Base-by-base conservation (phyloP, 2,113 vertebrate species). In the Gasterosteus aculeatus region DNA sequence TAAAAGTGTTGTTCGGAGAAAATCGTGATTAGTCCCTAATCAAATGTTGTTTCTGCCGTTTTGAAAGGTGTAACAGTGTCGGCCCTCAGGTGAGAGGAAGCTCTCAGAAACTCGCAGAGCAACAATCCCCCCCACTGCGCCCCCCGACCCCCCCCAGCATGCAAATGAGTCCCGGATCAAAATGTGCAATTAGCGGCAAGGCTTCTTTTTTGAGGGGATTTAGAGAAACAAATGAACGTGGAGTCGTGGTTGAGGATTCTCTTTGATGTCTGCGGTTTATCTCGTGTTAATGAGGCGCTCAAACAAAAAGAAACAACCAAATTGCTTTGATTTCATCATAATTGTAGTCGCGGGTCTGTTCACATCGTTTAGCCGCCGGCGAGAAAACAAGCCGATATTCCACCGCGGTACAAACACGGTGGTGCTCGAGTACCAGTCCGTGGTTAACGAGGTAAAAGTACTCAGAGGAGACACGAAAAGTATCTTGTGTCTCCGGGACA, bases 11-110 rank as follows among this genome's bases (percentile, higher is more conserved):
- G 91, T 91, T 88, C 80, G 76, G 90, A 87, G 89, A 83, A 89
- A 92, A 87, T 61, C 53, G 71, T 78, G 89, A 90, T 90, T 86
- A 90, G 83, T 91, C 91, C 88, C 85, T 85, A 84, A 92, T 94
- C 90, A 93, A 93, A 94, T 91, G 92, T 93, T 92, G 85, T 90
- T 90, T 88, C 87, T 91, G 85, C 80, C 64, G 74, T 74, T 89
- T 87, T 85, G 84, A 83, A 90, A 91, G 86, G 89, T 84, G 80
- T 70, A 78, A 74, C 67, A 72, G 81, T 58, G 80, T 80, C 54
- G 75, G 78, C 88, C 93, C 86, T 87, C 91, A 93, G 92, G 92
- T 93, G 89, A 91, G 83, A 80, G 77, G 77, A 79, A 84, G 79
- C 70, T 18, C 65, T 12, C 46, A 65, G 38, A 75, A 73, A 81